phyloP scores from a whole-genome alignment of 1,140 invertebrate species.

The Diachasma alloeum region DNA sequence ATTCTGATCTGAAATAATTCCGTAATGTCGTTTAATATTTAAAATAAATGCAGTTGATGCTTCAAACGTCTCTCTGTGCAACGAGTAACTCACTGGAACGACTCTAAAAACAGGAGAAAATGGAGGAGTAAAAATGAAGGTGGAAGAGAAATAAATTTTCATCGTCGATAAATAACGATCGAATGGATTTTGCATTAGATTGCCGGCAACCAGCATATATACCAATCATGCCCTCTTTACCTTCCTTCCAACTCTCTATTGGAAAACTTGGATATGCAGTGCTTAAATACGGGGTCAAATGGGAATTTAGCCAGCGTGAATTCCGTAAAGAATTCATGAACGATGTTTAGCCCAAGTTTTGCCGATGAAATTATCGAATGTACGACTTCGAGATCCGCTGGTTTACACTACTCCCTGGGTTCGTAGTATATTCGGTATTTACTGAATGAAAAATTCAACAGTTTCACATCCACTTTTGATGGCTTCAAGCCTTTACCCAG shows the following conservation, averaged over 20 bases:
- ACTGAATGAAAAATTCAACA: background rate
- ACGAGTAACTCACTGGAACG: background rate
- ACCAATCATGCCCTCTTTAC: background rate
- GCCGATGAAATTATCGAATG: slow-evolving; percentile 3
- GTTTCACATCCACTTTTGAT: background rate
- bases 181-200: background rate
- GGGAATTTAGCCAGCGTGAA: background rate
- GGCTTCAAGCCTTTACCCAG: background rate
- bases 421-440: background rate
- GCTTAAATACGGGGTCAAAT: background rate
- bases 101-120: background rate
- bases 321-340: background rate
- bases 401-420: background rate
- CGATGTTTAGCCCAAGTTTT: background rate
- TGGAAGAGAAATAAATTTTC: background rate
- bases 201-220: background rate
- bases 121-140: too few relatives aligned
- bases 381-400: background rate
- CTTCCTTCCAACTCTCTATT: too few relatives aligned
- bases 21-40: background rate
- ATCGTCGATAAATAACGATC: background rate
- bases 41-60: background rate
- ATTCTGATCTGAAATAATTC: background rate
- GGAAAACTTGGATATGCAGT: background rate
- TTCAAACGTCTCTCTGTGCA: background rate